phyloP scores from a whole-genome alignment of 1,140 invertebrate species.

The Heliconius hermathena region DNA sequence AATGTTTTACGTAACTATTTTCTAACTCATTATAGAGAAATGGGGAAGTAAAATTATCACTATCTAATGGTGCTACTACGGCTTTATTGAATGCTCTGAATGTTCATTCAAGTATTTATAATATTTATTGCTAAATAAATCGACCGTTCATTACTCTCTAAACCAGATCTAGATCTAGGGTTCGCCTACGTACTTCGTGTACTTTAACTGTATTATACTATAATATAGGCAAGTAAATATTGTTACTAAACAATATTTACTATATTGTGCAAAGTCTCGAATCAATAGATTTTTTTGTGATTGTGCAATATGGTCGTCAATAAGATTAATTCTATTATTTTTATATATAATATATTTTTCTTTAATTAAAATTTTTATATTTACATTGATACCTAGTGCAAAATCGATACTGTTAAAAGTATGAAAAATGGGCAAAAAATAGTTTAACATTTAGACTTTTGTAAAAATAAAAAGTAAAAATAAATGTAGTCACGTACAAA shows the following conservation, averaged over 20 bases:
- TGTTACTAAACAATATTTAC: slow-evolving; percentile 41
- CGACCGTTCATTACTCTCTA: not conserved
- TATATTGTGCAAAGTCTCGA: slow-evolving; percentile 50
- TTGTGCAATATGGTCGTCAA: too few relatives aligned
- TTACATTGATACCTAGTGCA: too few relatives aligned
- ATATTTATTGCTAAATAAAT: slow-evolving; percentile 5
- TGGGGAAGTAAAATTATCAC: not conserved
- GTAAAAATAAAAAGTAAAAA: too few relatives aligned
- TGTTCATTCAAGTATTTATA: slow-evolving; percentile 1
- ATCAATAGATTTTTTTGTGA: too few relatives aligned
- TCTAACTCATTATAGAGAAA: slow-evolving; percentile 2
- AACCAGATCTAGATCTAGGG: not conserved
- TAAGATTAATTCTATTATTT: too few relatives aligned
- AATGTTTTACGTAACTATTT: not conserved
- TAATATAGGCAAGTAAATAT: too few relatives aligned
- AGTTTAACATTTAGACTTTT: too few relatives aligned
- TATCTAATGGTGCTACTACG: not conserved
- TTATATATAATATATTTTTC: too few relatives aligned
- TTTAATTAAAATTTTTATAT: too few relatives aligned
- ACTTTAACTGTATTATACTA: not conserved
- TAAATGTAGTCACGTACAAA: too few relatives aligned
- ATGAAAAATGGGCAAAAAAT: too few relatives aligned
- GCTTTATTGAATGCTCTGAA: not conserved
- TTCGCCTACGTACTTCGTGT: not conserved
- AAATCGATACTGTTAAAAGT: too few relatives aligned